phyloP scores from a whole-genome alignment of 2,797 vertebrate genomes.

The Rachycentron canadum region DNA sequence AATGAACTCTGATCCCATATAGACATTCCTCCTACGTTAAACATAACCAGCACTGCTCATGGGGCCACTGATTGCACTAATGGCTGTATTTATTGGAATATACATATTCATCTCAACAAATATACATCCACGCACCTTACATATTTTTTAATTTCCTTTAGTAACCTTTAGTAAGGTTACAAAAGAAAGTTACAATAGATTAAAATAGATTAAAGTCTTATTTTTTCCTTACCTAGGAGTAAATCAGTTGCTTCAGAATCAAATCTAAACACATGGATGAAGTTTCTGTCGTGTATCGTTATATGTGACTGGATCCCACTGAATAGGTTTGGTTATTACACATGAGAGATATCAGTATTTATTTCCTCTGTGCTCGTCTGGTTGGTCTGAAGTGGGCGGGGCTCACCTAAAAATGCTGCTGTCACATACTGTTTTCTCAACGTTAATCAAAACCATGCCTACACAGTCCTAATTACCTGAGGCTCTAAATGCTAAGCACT shows the following conservation, averaged over 20 bases:
- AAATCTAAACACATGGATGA: neutral
- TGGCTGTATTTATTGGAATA: slow-evolving; percentile 11
- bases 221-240: neutral
- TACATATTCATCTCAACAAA: slow-evolving; percentile 22
- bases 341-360: neutral
- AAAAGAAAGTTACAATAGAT: neutral
- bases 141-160: no score
- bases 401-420: neutral
- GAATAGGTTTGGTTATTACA: neutral
- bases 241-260: neutral
- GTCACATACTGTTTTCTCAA: neutral
- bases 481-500: neutral
- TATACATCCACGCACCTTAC: slow-evolving; percentile 8
- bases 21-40: slow-evolving; percentile 26
- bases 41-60: slow-evolving; percentile 38
- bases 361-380: neutral
- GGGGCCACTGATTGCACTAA: slow-evolving; percentile 38
- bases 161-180: neutral
- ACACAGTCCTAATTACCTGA: neutral
- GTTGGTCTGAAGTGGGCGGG: neutral
- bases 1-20: slow-evolving; percentile 34
- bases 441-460: neutral
- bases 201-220: neutral
- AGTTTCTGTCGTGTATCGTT: neutral
- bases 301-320: neutral